phyloP scores from a whole-genome alignment of 2,888 invertebrate species.

The Leptodirus hochenwartii region DNA sequence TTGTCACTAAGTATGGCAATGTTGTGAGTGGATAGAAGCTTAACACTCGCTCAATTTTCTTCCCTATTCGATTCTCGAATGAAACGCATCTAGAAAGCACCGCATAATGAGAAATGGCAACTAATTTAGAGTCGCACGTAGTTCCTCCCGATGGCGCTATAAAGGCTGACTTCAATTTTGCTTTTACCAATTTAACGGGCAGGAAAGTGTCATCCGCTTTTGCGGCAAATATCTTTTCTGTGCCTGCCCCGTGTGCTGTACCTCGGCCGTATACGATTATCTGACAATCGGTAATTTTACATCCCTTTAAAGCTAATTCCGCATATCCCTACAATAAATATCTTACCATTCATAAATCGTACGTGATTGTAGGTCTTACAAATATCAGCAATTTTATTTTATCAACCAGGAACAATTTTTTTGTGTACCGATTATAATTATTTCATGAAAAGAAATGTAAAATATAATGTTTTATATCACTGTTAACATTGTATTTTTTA shows the following conservation, averaged over 20 bases:
- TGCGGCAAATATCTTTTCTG: constrained; percentile 1
- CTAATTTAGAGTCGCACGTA: constrained; percentile 16
- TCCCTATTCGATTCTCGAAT: constrained; percentile 15
- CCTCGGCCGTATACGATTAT: no score
- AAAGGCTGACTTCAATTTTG: constrained; percentile 18
- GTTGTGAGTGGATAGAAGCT: constrained; percentile 20
- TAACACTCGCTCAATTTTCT: constrained; percentile 16
- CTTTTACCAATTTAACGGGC: constrained; percentile 15
- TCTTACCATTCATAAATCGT: no score
- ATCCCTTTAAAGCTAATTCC: no score
- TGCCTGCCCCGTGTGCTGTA: constrained; percentile 2
- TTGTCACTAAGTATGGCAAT: constrained; percentile 17
- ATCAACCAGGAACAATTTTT: no score
- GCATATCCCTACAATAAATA: no score
- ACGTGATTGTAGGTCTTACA: no score
- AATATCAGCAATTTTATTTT: no score
- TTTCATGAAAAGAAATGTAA: no score
- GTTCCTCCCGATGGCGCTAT: constrained; percentile 20
- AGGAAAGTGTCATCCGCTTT: constrained; percentile 13
- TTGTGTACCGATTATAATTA: no score
- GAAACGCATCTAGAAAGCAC: constrained; percentile 15
- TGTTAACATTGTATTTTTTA: no score
- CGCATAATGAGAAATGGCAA: constrained; percentile 20
- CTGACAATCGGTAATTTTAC: no score
- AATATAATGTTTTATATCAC: no score